These are phyloP conservation scores for Amniataba percoides DNA, from an alignment of 2,797 vertebrate species.

Conservation along the genomic window DNA sequence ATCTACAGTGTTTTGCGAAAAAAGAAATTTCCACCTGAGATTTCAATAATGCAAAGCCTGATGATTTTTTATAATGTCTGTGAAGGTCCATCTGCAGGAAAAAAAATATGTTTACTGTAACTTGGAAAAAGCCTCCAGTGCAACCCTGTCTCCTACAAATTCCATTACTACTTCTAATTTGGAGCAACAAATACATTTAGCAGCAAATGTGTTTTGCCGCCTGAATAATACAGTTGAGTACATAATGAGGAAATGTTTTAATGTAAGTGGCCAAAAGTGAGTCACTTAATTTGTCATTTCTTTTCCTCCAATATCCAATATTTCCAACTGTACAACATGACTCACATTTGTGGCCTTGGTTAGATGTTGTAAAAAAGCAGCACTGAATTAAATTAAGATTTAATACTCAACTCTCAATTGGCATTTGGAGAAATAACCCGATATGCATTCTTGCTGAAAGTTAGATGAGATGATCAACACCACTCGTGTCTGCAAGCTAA, in stretches of 20 bases:
- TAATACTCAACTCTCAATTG: not conserved
- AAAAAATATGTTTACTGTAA: not conserved
- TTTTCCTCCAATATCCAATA: not conserved
- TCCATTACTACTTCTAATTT: slow-evolving; percentile 1
- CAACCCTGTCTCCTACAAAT: not conserved
- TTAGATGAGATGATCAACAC: not conserved
- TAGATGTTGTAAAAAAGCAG: not conserved
- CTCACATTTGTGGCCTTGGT: not conserved
- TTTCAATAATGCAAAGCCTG: slow-evolving; percentile 1
- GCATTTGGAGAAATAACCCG: not conserved
- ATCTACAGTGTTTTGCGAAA: not conserved
- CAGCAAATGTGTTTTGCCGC: not conserved
- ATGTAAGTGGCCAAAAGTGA: too few species aligned
- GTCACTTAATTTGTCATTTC: not conserved
- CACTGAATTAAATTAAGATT: not conserved
- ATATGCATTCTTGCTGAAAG: not conserved
- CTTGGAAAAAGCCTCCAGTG: not conserved
- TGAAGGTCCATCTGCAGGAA: slow-evolving; percentile 7
- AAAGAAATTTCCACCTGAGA: slow-evolving; percentile 24
- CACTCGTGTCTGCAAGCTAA: accelerated
- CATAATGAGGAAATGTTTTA: not conserved
- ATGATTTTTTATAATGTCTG: slow-evolving; percentile 12
- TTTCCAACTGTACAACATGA: not conserved
- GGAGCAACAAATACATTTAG: not conserved
- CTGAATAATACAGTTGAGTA: not conserved